phyloP scores from a whole-genome alignment of 2,113 vertebrate genomes.

The Emydura subglobosa region DNA sequence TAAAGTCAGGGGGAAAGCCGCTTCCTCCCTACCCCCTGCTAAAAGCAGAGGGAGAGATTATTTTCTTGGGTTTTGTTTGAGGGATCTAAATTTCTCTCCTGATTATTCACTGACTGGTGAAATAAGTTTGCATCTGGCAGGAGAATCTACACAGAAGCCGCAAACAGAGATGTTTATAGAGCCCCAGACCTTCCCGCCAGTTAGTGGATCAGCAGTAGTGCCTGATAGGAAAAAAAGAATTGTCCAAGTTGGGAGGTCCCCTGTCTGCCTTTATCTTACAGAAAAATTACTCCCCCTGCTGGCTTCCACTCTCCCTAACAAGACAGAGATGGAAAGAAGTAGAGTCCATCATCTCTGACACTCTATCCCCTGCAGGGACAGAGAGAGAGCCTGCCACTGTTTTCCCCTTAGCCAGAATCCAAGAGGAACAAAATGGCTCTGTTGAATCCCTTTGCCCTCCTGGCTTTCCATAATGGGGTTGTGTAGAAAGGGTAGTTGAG shows the following conservation, averaged over 20 bases:
- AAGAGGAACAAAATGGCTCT: not conserved
- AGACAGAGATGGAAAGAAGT: not conserved
- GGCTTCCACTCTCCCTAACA: not conserved
- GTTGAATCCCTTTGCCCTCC: no score
- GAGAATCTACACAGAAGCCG: not conserved
- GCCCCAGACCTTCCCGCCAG: not conserved
- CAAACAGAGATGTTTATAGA: accelerated
- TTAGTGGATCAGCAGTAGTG: not conserved
- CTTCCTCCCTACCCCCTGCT: not conserved
- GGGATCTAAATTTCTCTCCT: not conserved
- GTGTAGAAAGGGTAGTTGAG: no score
- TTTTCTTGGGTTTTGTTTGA: not conserved
- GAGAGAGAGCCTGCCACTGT: not conserved
- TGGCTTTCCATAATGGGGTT: no score
- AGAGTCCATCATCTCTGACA: not conserved
- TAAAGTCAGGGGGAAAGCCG: not conserved
- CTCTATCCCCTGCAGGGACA: not conserved
- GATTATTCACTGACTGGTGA: not conserved
- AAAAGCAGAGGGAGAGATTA: not conserved
- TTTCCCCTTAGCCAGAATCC: not conserved
- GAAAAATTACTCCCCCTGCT: not conserved
- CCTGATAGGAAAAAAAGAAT: not conserved
- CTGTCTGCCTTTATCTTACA: not conserved
- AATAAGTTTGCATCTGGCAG: not conserved
- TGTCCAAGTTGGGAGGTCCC: not conserved